Evolutionary conservation across 2,797 vertebrate species (phyloP).

Genomic region (Chromobotia macracanthus): DNA sequence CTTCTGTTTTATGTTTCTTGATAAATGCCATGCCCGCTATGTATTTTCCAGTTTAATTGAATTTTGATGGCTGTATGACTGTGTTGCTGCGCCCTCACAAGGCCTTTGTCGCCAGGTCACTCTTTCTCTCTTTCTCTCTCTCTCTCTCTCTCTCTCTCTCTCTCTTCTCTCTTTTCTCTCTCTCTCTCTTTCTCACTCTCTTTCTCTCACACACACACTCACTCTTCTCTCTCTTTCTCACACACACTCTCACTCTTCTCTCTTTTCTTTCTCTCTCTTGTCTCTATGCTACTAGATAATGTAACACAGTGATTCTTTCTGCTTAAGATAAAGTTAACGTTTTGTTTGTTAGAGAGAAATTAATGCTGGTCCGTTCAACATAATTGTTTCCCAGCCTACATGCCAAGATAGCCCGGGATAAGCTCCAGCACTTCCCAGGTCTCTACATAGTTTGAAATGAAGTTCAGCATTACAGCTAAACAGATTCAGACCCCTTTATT

Average conservation of each 20-base stretch:
- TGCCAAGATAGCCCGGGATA: constrained; percentile 65
- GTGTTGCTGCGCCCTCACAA: constrained; percentile 27
- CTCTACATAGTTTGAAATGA: too few species aligned
- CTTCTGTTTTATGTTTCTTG: constrained; percentile 23
- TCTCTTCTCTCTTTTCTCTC: too few species aligned
- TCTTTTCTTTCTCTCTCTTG: constrained; percentile 62
- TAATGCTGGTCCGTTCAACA: constrained; percentile 79
- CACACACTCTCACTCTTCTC: constrained; percentile 19
- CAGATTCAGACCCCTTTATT: constrained; percentile 45
- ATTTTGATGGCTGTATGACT: constrained; percentile 33
- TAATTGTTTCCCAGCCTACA: constrained; percentile 66
- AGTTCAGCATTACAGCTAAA: neutral
- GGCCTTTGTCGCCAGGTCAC: constrained; percentile 9
- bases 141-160: constrained; percentile 2
- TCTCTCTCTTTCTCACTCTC: constrained; percentile 66
- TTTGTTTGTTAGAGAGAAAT: constrained; percentile 78
- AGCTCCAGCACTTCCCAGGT: too few species aligned
- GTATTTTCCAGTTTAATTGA: constrained; percentile 43
- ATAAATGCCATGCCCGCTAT: constrained; percentile 16
- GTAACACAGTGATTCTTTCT: constrained; percentile 57
- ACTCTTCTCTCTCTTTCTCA: constrained; percentile 24
- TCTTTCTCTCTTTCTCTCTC: constrained; percentile 46
- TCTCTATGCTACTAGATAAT: constrained; percentile 46
- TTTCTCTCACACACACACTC: neutral
- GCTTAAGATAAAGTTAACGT: constrained; percentile 73